These are phyloP conservation scores for Metopia argyrocephala DNA, from an alignment of 2,888 invertebrate species.

Conservation along the genomic window DNA sequence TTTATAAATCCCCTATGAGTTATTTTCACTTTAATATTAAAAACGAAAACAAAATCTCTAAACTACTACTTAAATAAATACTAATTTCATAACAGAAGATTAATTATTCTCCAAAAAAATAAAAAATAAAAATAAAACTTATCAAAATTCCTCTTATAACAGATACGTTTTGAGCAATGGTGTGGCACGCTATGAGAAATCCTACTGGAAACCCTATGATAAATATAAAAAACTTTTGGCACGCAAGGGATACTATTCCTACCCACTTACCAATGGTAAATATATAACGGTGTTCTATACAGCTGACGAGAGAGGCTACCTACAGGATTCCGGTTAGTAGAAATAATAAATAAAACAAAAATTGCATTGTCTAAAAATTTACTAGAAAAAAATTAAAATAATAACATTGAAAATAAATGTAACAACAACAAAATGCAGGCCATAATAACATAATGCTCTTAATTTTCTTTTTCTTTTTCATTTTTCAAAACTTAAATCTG, in stretches of 20 bases:
- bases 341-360: not conserved
- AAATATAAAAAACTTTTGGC: slow-evolving; percentile 68
- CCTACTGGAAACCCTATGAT: slow-evolving; percentile 70
- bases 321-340: slow-evolving; percentile 70
- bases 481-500: slow-evolving; percentile 5
- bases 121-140: not conserved
- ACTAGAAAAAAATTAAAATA: not conserved
- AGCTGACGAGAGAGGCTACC: slow-evolving; percentile 74
- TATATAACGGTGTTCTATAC: slow-evolving; percentile 73
- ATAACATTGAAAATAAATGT: no score
- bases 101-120: not conserved
- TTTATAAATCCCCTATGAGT: no score
- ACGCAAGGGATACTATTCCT: slow-evolving; percentile 73
- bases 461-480: not conserved
- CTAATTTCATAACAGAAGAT: not conserved
- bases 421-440: not conserved
- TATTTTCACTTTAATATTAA: not conserved
- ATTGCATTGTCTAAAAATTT: not conserved
- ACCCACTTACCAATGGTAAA: slow-evolving; percentile 70
- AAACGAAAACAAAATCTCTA: not conserved
- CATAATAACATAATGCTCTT: slow-evolving; percentile 46
- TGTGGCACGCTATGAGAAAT: slow-evolving; percentile 73
- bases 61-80: not conserved
- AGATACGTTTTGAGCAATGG: slow-evolving; percentile 74
- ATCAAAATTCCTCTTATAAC: not conserved